Evolutionary conservation across 2,888 invertebrate species (phyloP).

Genomic region (Mythimna ferrago): DNA sequence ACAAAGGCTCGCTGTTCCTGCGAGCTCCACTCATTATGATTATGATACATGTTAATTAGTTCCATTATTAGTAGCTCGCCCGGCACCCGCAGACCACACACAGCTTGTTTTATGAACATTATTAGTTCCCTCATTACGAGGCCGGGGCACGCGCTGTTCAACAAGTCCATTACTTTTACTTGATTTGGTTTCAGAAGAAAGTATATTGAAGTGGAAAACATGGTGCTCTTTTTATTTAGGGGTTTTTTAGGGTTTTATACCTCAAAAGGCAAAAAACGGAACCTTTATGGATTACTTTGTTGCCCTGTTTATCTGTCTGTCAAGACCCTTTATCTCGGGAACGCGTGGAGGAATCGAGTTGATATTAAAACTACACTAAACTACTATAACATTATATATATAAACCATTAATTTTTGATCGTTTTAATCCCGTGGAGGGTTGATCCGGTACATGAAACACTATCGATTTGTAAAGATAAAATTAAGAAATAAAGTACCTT

Average conservation of each 20-base stretch:
- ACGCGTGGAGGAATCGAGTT: too few species aligned
- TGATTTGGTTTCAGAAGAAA: neutral
- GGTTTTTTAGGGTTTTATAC: neutral
- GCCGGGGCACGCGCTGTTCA: constrained; percentile 31
- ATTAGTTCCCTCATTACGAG: constrained; percentile 47
- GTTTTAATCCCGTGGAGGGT: too few species aligned
- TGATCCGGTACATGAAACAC: too few species aligned
- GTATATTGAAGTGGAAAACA: neutral
- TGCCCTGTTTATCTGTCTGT: too few species aligned
- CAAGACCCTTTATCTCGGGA: too few species aligned
- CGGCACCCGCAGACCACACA: neutral
- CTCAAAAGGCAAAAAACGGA: too few species aligned
- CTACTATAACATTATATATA: too few species aligned
- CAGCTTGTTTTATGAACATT: constrained; percentile 26
- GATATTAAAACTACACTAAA: too few species aligned
- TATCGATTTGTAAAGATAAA: too few species aligned
- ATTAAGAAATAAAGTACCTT: too few species aligned
- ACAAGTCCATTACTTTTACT: constrained; percentile 34
- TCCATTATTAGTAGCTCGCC: constrained; percentile 11
- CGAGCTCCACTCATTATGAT: constrained; percentile 13
- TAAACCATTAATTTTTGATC: too few species aligned
- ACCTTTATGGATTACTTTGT: too few species aligned
- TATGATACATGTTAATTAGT: constrained; percentile 45
- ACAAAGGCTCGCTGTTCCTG: constrained; percentile 9
- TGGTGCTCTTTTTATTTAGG: neutral